Evolutionary conservation across 2,113 vertebrate genomes (phyloP).

Genomic region (Mastomys natalensis): DNA sequence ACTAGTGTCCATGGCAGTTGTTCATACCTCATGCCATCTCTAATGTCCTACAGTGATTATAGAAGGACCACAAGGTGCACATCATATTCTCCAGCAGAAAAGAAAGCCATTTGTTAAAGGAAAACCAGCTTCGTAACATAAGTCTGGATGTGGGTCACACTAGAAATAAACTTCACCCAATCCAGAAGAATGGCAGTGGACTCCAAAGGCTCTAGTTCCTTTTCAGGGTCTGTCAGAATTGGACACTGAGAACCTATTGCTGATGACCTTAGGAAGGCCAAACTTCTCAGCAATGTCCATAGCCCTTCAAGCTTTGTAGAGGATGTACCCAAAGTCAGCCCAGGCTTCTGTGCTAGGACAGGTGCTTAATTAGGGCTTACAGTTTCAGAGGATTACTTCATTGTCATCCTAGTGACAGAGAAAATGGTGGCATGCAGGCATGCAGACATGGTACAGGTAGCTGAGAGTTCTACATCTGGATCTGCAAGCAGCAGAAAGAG

Average conservation of each 20-base stretch:
- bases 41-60: neutral
- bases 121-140: neutral
- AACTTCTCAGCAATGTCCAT: neutral
- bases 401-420: neutral
- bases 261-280: neutral
- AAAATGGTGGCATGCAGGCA: neutral
- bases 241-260: neutral
- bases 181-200: neutral
- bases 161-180: neutral
- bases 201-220: neutral
- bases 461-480: neutral
- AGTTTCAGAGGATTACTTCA: neutral
- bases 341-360: neutral
- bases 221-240: neutral
- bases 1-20: neutral
- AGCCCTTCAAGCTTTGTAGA: neutral
- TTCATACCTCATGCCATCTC: neutral
- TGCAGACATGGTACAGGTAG: neutral
- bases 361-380: neutral
- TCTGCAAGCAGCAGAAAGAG: neutral
- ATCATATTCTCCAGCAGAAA: neutral
- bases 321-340: neutral
- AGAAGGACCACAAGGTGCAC: rapidly evolving
- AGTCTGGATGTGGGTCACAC: neutral
- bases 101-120: conserved; percentile 2